These are phyloP conservation scores for Cochlearius cochlearius DNA, from an alignment of 2,113 vertebrate genomes.

Conservation along the genomic window DNA sequence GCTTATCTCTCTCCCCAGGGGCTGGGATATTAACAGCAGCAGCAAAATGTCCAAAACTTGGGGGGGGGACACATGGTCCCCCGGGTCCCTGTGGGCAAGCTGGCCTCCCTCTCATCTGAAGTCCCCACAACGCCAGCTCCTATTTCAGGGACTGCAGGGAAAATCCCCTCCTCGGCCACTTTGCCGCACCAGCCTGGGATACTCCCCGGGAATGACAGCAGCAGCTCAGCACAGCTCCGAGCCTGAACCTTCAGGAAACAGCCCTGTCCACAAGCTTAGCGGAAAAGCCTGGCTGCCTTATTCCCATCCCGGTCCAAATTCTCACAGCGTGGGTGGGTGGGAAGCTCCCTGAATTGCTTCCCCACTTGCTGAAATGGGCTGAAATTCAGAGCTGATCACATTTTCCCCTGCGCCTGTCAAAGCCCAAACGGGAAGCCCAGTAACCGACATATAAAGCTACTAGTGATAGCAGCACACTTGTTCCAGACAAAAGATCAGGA, in stretches of 20 bases:
- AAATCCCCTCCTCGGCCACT: neutral
- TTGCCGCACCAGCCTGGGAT: neutral
- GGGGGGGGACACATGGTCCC: fast-evolving
- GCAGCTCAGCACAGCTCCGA: neutral
- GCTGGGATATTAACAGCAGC: neutral
- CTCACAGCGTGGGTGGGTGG: slow-evolving; percentile 56
- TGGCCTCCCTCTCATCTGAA: neutral
- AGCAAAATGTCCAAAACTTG: neutral
- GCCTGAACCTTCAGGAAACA: neutral
- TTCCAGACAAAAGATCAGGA: slow-evolving; percentile 80
- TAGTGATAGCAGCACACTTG: slow-evolving; percentile 79
- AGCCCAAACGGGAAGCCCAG: slow-evolving; percentile 47
- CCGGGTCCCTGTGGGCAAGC: too few species aligned
- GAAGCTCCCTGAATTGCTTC: slow-evolving; percentile 62
- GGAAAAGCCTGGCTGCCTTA: slow-evolving; percentile 48
- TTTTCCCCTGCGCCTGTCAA: slow-evolving; percentile 54
- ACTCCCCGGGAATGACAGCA: neutral
- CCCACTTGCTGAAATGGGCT: slow-evolving; percentile 55
- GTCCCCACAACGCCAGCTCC: neutral
- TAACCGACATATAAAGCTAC: slow-evolving; percentile 72
- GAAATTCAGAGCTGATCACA: slow-evolving; percentile 60
- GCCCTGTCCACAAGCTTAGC: slow-evolving; percentile 11
- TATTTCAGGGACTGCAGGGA: neutral
- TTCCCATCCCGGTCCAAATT: slow-evolving; percentile 22
- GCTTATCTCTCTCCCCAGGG: fast-evolving